Conservation (phyloP, 2,888 invertebrate species). For the Dynastes grantii region DNA sequence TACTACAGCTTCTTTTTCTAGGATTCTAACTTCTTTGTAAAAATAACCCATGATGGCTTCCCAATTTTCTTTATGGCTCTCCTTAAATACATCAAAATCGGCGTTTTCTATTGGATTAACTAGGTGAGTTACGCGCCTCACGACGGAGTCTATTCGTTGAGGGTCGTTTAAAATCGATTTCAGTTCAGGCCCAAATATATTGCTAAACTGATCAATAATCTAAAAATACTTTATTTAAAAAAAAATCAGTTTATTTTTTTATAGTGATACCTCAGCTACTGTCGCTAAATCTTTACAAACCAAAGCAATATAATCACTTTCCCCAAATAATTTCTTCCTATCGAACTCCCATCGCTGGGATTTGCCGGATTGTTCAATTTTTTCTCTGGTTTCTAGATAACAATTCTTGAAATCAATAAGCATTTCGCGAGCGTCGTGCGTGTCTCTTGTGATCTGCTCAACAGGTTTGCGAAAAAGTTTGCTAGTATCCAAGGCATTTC, state of each 20-base stretch:
- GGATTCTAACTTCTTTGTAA: slow-evolving; percentile 79
- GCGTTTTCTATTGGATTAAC: slow-evolving; percentile 83
- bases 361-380: slow-evolving; percentile 89
- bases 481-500: slow-evolving; percentile 79
- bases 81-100: slow-evolving; percentile 88
- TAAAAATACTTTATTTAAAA: slow-evolving; percentile 61
- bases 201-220: slow-evolving; percentile 90
- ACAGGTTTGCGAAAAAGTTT: slow-evolving; percentile 78
- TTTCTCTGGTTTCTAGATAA: slow-evolving; percentile 85
- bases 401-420: slow-evolving; percentile 82
- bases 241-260: not conserved
- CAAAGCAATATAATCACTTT: slow-evolving; percentile 87
- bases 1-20: slow-evolving; percentile 87
- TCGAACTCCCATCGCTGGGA: slow-evolving; percentile 95
- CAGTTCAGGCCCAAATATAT: slow-evolving; percentile 89
- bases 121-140: slow-evolving; percentile 85
- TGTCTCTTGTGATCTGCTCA: slow-evolving; percentile 61
- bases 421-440: slow-evolving; percentile 77
- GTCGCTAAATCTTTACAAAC: slow-evolving; percentile 87
- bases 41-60: slow-evolving; percentile 86
- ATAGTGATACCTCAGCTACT: slow-evolving; percentile 77
- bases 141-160: slow-evolving; percentile 87
- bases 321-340: slow-evolving; percentile 83
- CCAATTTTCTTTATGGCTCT: slow-evolving; percentile 89
- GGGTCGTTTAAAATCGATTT: slow-evolving; percentile 92